Evolutionary conservation across 2,888 invertebrate species (phyloP), one percentile per base, ranked within the genome.

Genomic region (Sinhomidia bicolor): DNA sequence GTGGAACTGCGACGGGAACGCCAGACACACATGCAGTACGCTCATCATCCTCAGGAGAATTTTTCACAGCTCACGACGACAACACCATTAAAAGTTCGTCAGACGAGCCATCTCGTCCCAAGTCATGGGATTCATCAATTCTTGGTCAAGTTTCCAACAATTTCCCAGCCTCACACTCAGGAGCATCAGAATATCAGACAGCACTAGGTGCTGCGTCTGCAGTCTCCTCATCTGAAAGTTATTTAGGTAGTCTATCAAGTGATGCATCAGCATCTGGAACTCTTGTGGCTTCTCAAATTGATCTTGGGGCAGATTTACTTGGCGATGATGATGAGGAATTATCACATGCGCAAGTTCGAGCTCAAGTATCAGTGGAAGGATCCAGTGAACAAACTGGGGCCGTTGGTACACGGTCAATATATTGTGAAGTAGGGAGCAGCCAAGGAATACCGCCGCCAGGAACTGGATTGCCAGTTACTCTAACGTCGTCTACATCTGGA

Each of bases 211-310:
- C 91, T 7, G 89, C 88, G 1, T 89, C 90, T 0, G 91, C 90
- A 0, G 90, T 76, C 1, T 91, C 92, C n/a, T 92, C 92, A 0
- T 90, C 91, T 36, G 91, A 91, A 68, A 90, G 90, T 65, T 91
- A 92, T 57, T 80, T 92, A 36, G 92, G 92, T 0, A 91, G 91
- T 65, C 85, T 92, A 32, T 91, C 91, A 4, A 91, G 91, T 29
- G 92, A 92, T 71, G 91, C 91, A 0, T 90, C 90, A 93, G 95
- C 96, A 32, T 98, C 98, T 0, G 98, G 98, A 94, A 99, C 99
- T 0, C 94, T 99, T 9, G 96, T 99, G 10, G 97, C 98, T 14
- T 98, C 99, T 1, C 96, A 97, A 9, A 96, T 96, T 93, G 98
- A 98, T 93, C 94, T 96, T 76, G 96, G 96, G 93, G 96, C 96